Evolutionary conservation across 2,888 invertebrate genomes (phyloP).

Genomic region (Falcaria lacertinaria): DNA sequence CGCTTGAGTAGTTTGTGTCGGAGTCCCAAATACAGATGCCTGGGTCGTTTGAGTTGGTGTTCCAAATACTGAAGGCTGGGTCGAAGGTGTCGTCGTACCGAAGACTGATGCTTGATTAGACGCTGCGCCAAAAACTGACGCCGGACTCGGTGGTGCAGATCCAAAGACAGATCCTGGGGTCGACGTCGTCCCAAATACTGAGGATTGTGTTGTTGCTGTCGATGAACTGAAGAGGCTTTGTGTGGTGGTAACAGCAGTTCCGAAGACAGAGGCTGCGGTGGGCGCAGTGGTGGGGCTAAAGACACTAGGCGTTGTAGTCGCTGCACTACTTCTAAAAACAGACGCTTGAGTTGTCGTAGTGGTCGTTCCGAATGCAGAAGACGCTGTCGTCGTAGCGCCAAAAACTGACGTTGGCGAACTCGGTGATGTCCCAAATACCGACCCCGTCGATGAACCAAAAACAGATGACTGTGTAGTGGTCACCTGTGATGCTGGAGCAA

Average conservation of each 20-base stretch:
- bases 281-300: slow-evolving; percentile 16
- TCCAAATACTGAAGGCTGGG: slow-evolving; percentile 26
- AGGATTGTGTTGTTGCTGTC: slow-evolving; percentile 16
- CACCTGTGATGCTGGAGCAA: slow-evolving; percentile 17
- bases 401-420: slow-evolving; percentile 25
- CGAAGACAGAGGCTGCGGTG: slow-evolving; percentile 27
- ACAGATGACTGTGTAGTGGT: slow-evolving; percentile 28
- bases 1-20: slow-evolving; percentile 20
- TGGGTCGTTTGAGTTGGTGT: slow-evolving; percentile 23
- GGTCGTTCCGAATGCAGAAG: slow-evolving; percentile 15
- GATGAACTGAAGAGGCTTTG: slow-evolving; percentile 24
- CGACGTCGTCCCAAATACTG: slow-evolving; percentile 16
- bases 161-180: slow-evolving; percentile 21
- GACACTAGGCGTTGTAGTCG: slow-evolving; percentile 18
- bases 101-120: slow-evolving; percentile 39
- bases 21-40: slow-evolving; percentile 34
- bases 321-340: slow-evolving; percentile 21
- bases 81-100: slow-evolving; percentile 26
- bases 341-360: slow-evolving; percentile 25
- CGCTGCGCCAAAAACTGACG: slow-evolving; percentile 13
- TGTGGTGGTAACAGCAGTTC: slow-evolving; percentile 18
- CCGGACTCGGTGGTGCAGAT: slow-evolving; percentile 8
- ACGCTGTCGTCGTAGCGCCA: slow-evolving; percentile 14
- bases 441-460: slow-evolving; percentile 24
- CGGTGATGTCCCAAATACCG: slow-evolving; percentile 8